Percentiles rank a stretch among this genome's conserved stretches.
Conservation (phyloP, 1,140 invertebrate genomes). For the Dendroctonus valens region DNA sequence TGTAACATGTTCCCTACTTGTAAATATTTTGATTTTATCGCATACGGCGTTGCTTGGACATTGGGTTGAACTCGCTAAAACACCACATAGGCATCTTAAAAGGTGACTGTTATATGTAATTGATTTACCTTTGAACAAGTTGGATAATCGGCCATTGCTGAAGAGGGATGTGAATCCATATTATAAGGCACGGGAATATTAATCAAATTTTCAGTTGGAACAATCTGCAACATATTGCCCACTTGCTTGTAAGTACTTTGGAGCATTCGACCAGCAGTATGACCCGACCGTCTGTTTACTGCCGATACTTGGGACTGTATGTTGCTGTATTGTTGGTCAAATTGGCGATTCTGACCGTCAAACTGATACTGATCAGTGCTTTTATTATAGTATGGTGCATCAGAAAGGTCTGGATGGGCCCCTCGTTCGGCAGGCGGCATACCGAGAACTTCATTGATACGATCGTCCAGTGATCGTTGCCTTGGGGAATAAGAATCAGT, state of each 20-base stretch:
- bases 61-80: too few relatives aligned
- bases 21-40: conserved; percentile 22
- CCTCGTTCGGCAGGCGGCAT: background rate
- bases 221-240: conserved; percentile 61
- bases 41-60: too few relatives aligned
- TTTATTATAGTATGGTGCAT: background rate
- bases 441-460: conserved; percentile 46
- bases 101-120: too few relatives aligned
- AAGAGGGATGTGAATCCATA: too few relatives aligned
- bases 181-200: conserved; percentile 6
- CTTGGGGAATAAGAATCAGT: conserved; percentile 35
- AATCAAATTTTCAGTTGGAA: conserved; percentile 46
- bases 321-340: conserved; percentile 10
- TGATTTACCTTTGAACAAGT: too few relatives aligned
- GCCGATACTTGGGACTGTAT: conserved; percentile 13
- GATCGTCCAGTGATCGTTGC: conserved; percentile 43
- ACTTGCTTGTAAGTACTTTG: conserved; percentile 48
- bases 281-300: background rate
- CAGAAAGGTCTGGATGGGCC: background rate
- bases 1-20: conserved; percentile 61
- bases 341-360: too few relatives aligned
- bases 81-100: too few relatives aligned
- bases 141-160: too few relatives aligned
- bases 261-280: conserved; percentile 1
- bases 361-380: too few relatives aligned